Evolutionary conservation across 1,140 invertebrate genomes (phyloP), one percentile per base, ranked within the genome.

Genomic region (Drosophila arizonae): DNA sequence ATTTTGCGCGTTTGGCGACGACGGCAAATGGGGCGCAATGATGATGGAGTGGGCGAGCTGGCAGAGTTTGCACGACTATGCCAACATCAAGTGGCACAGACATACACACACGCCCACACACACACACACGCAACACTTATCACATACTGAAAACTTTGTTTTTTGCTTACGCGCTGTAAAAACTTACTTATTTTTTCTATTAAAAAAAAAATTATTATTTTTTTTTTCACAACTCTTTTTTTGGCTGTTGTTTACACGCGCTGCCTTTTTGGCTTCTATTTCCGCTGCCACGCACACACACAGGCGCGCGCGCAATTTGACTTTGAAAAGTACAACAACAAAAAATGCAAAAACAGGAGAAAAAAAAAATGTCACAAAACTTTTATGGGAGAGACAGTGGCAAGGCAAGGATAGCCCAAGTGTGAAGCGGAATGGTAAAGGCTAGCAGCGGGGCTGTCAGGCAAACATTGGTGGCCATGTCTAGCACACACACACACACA

Each of bases 1-100:
- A 86, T 86, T 86, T 87, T 76, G 71, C 77, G 68, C 58, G 76
- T 84, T 36, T 81, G 80, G 67, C 70, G 76, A 84, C 80, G 76
- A 76, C 62, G 69, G 48, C 48, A 72, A 56, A 41, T 52, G 45
- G 41, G 24, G 28, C 24, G 30, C 56, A 51, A 13, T 45, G 36
- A 33, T 39, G 26, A 43, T 30, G 4, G 1, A 21, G 39, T 5
- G 33, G 21, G 17, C 48, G 15, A 15, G 24, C 43, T 41, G 39
- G 71, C n/a, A 78, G 55, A 72, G 56, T 52, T 61, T 45, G 72
- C 72, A 78, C 21, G 21, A 24, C 67, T 66, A 73, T 84, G 13
- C 33, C 33, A 28, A 68, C 8, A 33, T 33, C 33, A 84, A 84
- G 80, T 84, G 76, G 76, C 73, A 79, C 63, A 69, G 77, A 65